These are phyloP conservation scores for Synergus umbraculus DNA, from an alignment of 2,888 invertebrate genomes.

Conservation along the genomic window DNA sequence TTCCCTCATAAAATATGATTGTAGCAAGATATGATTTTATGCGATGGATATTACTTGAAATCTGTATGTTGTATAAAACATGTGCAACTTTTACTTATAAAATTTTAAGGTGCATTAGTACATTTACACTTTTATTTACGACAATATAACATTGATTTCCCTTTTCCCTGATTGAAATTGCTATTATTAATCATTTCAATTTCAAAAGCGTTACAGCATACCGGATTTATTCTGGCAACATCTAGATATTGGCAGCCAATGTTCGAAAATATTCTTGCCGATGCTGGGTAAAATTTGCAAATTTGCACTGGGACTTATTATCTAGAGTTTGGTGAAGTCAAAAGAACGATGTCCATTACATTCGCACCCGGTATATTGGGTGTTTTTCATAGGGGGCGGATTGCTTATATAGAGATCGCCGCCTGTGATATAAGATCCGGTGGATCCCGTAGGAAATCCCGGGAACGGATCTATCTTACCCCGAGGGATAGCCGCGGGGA, in stretches of 20 bases:
- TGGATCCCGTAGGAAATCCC: constrained; percentile 77
- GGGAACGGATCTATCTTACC: constrained; percentile 77
- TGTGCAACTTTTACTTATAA: no score
- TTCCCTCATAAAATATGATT: neutral
- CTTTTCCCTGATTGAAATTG: no score
- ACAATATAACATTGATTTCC: no score
- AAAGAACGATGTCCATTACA: constrained; percentile 28
- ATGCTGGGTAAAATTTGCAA: no score
- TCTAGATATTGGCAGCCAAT: no score
- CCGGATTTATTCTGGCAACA: no score
- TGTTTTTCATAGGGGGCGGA: constrained; percentile 56
- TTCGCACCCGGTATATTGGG: constrained; percentile 22
- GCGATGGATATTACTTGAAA: no score
- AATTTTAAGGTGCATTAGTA: no score
- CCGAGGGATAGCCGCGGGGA: constrained; percentile 73
- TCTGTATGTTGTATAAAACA: neutral
- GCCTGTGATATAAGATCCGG: constrained; percentile 76
- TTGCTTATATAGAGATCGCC: constrained; percentile 76
- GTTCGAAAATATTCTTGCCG: no score
- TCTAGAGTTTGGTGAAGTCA: neutral
- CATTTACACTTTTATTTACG: no score
- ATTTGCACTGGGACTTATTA: neutral
- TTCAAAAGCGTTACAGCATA: no score
- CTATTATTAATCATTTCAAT: no score
- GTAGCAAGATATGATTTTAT: neutral